These are phyloP conservation scores for Gallinago nigripennis DNA, from an alignment of 2,797 vertebrate genomes.

Conservation along the genomic window DNA sequence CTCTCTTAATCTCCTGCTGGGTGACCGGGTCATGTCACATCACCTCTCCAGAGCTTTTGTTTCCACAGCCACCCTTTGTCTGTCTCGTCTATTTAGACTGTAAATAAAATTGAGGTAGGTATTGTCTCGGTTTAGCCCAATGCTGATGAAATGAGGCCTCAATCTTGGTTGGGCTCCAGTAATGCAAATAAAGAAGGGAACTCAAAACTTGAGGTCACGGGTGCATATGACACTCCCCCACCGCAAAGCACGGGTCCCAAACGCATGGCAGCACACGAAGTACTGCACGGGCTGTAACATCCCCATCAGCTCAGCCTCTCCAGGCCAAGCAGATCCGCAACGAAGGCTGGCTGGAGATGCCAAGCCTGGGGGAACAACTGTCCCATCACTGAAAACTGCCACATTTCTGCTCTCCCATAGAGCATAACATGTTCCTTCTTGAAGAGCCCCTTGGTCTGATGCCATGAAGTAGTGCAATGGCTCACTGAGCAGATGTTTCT, in stretches of 20 bases:
- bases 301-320: background rate
- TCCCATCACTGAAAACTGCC: fast-evolving
- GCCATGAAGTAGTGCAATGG: fast-evolving
- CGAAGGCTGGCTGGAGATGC: background rate
- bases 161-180: background rate
- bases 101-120: constrained; percentile 63
- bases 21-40: constrained; percentile 66
- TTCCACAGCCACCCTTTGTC: constrained; percentile 60
- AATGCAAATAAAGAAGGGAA: constrained; percentile 39
- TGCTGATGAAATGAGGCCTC: constrained; percentile 19
- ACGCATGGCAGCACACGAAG: fast-evolving
- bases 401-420: background rate
- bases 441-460: background rate
- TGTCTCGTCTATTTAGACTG: constrained; percentile 58
- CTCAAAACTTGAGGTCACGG: constrained; percentile 17
- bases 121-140: constrained; percentile 22
- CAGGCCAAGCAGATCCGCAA: background rate
- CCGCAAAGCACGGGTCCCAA: background rate
- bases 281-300: background rate
- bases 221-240: background rate
- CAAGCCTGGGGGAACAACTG: background rate
- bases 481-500: background rate
- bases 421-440: fast-evolving
- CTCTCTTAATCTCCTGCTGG: constrained; percentile 50
- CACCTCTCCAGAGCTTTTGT: constrained; percentile 59